phyloP scores from a whole-genome alignment of 2,797 vertebrate species.

The Peromyscus eremicus region DNA sequence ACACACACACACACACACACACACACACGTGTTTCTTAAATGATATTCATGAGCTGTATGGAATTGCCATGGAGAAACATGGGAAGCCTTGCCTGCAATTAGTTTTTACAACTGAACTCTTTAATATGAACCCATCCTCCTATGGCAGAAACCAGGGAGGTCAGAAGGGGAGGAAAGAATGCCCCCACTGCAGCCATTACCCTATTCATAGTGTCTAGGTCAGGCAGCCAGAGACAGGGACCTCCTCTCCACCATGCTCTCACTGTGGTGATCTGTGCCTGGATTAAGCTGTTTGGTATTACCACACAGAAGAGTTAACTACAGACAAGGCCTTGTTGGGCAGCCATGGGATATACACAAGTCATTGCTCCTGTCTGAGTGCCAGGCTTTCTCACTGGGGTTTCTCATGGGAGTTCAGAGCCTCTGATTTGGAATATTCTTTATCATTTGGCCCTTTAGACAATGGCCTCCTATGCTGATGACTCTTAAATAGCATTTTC shows the following conservation, averaged over 20 bases:
- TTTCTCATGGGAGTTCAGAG: background rate
- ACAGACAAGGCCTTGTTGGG: background rate
- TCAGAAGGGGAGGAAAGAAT: background rate
- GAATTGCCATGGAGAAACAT: background rate
- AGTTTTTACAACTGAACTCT: background rate
- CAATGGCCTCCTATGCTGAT: background rate
- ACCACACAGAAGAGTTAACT: background rate
- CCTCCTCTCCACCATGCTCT: background rate
- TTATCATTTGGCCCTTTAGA: slow-evolving; percentile 24
- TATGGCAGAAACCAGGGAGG: background rate
- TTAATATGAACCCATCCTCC: background rate
- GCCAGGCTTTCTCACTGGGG: background rate
- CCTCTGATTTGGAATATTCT: background rate
- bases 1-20: background rate
- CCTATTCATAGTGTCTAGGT: background rate
- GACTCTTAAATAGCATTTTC: background rate
- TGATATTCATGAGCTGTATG: background rate
- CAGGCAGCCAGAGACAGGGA: background rate
- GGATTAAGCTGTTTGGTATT: background rate
- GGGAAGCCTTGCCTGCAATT: background rate
- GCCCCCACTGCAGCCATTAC: background rate
- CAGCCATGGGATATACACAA: background rate
- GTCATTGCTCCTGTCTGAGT: background rate
- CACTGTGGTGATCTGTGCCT: background rate
- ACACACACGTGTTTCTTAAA: background rate